Evolutionary conservation across 2,888 invertebrate genomes (phyloP).

Genomic region (Nemoura dubitans): DNA sequence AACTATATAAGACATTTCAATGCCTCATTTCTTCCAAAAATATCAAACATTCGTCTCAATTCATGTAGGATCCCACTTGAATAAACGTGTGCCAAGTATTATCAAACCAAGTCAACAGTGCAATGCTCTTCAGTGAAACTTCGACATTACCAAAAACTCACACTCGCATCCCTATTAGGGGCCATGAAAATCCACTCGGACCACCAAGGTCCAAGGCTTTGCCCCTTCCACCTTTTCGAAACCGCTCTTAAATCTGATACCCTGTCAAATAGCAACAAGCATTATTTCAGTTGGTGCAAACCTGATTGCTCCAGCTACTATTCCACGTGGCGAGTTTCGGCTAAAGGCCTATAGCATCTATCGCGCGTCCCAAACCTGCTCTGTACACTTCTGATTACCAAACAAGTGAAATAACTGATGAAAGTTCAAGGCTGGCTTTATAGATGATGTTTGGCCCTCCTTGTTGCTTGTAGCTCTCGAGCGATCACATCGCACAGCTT

Average conservation of each 20-base stretch:
- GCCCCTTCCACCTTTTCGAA: background rate
- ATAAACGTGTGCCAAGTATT: background rate
- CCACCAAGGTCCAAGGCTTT: background rate
- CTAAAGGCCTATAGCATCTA: background rate
- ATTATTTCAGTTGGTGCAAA: background rate
- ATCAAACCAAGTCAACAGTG: background rate
- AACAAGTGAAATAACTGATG: conserved; percentile 27
- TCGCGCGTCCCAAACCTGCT: conserved; percentile 14
- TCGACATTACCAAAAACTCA: background rate
- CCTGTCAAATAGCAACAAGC: conserved; percentile 14
- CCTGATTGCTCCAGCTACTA: conserved; percentile 10
- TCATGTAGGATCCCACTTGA: background rate
- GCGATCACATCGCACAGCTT: background rate
- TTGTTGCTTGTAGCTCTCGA: background rate
- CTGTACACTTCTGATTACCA: conserved; percentile 25
- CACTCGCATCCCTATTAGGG: conserved; percentile 9
- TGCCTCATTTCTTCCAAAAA: too few relatives aligned
- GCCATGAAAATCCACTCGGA: background rate
- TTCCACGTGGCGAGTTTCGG: background rate
- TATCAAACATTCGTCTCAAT: background rate
- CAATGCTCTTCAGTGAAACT: background rate
- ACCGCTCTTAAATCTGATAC: conserved; percentile 26
- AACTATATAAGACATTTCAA: too few relatives aligned
- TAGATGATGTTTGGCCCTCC: background rate
- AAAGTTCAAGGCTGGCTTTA: conserved; percentile 22